Evolutionary conservation across 2,888 invertebrate species (phyloP).

Genomic region (Cerastis rubricosa): DNA sequence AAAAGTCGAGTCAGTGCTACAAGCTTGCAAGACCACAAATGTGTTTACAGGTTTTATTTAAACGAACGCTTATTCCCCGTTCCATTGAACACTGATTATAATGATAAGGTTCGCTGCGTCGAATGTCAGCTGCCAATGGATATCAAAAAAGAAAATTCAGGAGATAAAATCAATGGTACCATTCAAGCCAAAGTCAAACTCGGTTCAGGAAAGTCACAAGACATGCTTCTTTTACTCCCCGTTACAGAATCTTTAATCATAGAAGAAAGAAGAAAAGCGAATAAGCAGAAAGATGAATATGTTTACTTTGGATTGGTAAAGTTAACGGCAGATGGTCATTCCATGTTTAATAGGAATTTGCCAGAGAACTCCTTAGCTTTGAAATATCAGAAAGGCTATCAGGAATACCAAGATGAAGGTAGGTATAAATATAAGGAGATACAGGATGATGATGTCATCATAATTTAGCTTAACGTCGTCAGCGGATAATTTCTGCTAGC

Average conservation of each 20-base stretch:
- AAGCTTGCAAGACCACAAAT: conserved; percentile 83
- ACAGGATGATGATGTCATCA: conserved; percentile 77
- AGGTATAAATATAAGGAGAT: conserved; percentile 75
- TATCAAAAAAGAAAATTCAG: conserved; percentile 57
- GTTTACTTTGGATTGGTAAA: conserved; percentile 86
- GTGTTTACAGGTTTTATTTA: conserved; percentile 89
- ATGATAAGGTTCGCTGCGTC: conserved; percentile 86
- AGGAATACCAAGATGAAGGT: conserved; percentile 67
- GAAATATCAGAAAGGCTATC: conserved; percentile 86
- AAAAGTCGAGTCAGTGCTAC: conserved; percentile 73
- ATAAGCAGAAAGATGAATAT: conserved; percentile 70
- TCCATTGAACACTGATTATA: conserved; percentile 84
- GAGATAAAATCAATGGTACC: conserved; percentile 78
- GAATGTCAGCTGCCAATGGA: conserved; percentile 87
- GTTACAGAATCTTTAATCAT: conserved; percentile 83
- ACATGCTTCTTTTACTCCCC: conserved; percentile 82
- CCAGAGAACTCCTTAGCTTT: conserved; percentile 84
- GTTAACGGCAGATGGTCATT: conserved; percentile 78
- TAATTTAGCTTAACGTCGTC: conserved; percentile 68
- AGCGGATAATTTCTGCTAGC: not conserved
- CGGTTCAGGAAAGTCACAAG: conserved; percentile 74
- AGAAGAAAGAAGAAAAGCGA: conserved; percentile 77
- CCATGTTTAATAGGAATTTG: conserved; percentile 76
- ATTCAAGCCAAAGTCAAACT: conserved; percentile 87
- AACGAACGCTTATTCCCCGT: conserved; percentile 91